phyloP scores from a whole-genome alignment of 2,113 vertebrate genomes.

The Phalacrocorax aristotelis region DNA sequence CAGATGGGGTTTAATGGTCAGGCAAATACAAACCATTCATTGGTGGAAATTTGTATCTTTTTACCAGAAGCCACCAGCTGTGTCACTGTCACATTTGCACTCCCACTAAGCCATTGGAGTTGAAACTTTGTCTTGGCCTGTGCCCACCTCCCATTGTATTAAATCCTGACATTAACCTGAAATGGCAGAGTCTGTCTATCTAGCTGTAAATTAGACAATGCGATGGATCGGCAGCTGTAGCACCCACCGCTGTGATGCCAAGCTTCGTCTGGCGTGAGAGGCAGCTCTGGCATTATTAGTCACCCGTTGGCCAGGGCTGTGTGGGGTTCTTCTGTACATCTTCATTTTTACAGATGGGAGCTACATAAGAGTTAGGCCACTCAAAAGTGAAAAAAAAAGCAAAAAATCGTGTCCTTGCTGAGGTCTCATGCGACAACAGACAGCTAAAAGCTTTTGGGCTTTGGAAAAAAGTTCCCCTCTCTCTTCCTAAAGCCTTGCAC shows the following conservation, averaged over 20 bases:
- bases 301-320: background rate
- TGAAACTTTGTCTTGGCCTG: background rate
- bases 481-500: background rate
- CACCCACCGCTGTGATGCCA: accelerated
- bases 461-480: background rate
- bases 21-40: background rate
- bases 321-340: background rate
- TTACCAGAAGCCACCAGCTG: background rate
- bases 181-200: background rate
- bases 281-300: background rate
- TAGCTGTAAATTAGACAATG: background rate
- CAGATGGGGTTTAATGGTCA: background rate
- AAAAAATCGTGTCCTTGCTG: background rate
- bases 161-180: background rate
- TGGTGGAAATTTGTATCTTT: background rate
- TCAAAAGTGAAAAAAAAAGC: background rate
- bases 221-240: background rate
- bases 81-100: background rate
- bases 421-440: background rate
- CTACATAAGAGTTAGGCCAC: background rate
- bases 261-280: background rate
- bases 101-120: background rate
- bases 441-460: background rate
- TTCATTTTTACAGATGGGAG: background rate
- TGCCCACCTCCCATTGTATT: background rate